A percentile compares a stretch with the other conserved stretches of the same genome.
These are phyloP conservation scores for Lepidothrix coronata DNA, from an alignment of 2,113 vertebrate genomes.

Conservation along the genomic window DNA sequence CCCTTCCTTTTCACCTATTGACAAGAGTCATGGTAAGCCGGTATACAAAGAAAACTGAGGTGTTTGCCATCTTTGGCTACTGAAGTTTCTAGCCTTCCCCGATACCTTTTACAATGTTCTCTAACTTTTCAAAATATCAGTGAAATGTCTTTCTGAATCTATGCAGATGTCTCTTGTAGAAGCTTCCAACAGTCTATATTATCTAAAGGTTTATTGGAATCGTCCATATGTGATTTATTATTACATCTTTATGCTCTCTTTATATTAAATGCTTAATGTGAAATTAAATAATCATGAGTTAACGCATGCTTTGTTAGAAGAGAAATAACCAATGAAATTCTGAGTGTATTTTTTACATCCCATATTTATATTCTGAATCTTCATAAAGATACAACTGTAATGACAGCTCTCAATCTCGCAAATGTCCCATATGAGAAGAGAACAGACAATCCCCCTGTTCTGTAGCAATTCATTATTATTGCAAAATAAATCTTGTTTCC, in stretches of 20 bases:
- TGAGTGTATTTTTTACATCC: background rate
- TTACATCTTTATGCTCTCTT: background rate
- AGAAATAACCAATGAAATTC: background rate
- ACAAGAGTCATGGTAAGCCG: background rate
- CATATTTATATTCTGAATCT: background rate
- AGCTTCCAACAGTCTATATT: background rate
- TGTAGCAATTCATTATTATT: background rate
- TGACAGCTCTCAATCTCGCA: background rate
- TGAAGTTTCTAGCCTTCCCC: background rate
- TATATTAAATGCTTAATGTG: background rate
- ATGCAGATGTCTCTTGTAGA: background rate
- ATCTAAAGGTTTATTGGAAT: background rate
- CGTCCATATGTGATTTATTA: background rate
- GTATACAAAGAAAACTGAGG: background rate
- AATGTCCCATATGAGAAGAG: background rate
- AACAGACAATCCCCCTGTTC: background rate
- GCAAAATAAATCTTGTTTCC: background rate
- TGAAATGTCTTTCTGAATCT: background rate
- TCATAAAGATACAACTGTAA: background rate
- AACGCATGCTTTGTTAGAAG: background rate
- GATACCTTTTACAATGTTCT: background rate
- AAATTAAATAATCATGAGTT: background rate
- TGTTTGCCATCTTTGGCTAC: rapidly evolving
- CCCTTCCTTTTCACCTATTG: background rate
- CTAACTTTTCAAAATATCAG: background rate